phyloP scores from a whole-genome alignment of 2,113 vertebrate genomes.

The Tetrax tetrax region DNA sequence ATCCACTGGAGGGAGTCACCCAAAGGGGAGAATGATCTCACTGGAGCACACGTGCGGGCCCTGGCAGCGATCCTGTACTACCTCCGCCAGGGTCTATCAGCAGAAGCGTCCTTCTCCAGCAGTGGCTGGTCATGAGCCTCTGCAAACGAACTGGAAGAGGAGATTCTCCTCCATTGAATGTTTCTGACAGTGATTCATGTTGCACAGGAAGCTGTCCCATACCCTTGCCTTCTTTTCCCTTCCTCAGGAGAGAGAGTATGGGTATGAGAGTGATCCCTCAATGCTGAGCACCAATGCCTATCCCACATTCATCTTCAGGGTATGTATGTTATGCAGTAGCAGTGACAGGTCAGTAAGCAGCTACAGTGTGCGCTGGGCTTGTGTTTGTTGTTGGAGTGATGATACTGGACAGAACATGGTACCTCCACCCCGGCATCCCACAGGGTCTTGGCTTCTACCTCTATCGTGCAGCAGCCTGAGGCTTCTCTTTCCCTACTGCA shows the following conservation, averaged over 20 bases:
- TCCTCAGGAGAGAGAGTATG: slow-evolving; percentile 22
- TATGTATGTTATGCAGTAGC: neutral
- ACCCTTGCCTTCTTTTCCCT: slow-evolving; percentile 30
- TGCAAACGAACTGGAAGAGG: slow-evolving; percentile 67
- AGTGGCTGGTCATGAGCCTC: slow-evolving; percentile 36
- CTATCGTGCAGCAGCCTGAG: slow-evolving; percentile 41
- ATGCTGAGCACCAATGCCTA: slow-evolving; percentile 52
- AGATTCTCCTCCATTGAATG: slow-evolving; percentile 32
- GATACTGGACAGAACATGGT: neutral
- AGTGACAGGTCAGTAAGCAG: slow-evolving; percentile 38
- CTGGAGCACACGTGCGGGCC: slow-evolving; percentile 13
- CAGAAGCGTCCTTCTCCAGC: slow-evolving; percentile 44
- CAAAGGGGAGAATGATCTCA: neutral
- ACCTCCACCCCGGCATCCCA: neutral
- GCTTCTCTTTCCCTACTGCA: slow-evolving; percentile 4
- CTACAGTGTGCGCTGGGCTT: slow-evolving; percentile 13
- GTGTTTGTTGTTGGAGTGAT: slow-evolving; percentile 4
- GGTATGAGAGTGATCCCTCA: slow-evolving; percentile 22
- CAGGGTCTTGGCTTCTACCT: slow-evolving; percentile 55
- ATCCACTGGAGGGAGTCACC: neutral
- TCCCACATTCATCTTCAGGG: slow-evolving; percentile 33
- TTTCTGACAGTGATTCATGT: slow-evolving; percentile 51
- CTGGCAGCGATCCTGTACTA: slow-evolving; percentile 53
- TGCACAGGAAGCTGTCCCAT: slow-evolving; percentile 48
- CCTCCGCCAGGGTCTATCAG: slow-evolving; percentile 36